Evolutionary conservation across 64 coral and sea anemone species (phyloP).

Genomic region (Montipora cactus): DNA sequence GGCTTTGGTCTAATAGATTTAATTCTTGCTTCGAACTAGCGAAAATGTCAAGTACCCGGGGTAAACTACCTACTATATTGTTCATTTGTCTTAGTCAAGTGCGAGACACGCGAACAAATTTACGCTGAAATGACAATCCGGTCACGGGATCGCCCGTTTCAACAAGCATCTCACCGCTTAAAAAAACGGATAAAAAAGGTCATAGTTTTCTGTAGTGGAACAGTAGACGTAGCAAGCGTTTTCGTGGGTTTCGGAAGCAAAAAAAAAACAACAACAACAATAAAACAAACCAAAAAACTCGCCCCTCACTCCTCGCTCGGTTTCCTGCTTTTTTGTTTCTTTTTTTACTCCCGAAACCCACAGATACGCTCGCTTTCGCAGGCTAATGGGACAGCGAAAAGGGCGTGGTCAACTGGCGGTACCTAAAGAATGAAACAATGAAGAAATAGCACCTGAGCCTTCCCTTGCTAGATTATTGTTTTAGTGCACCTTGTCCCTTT

Average conservation of each 20-base stretch:
- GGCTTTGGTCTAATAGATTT: background rate
- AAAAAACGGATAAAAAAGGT: too few species aligned
- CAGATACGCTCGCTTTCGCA: background rate
- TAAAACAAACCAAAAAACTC: too few species aligned
- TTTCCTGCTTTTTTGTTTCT: too few species aligned
- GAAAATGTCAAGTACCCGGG: background rate
- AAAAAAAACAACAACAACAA: too few species aligned
- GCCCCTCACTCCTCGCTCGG: too few species aligned
- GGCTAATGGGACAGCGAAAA: background rate
- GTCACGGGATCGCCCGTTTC: background rate
- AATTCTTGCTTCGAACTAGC: background rate
- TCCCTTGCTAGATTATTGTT: background rate
- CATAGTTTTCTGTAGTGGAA: too few species aligned
- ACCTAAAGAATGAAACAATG: background rate
- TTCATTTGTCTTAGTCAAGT: background rate
- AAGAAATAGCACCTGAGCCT: background rate
- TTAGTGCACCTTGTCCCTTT: background rate
- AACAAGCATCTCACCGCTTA: too few species aligned
- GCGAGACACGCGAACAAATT: background rate
- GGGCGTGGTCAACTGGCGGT: background rate
- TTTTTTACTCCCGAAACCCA: too few species aligned
- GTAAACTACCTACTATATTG: background rate
- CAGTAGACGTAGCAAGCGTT: too few species aligned
- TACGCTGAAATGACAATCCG: background rate
- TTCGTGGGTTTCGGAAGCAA: too few species aligned